Base-by-base conservation (phyloP, 1,140 invertebrate genomes). In the Macrosteles quadrilineatus region DNA sequence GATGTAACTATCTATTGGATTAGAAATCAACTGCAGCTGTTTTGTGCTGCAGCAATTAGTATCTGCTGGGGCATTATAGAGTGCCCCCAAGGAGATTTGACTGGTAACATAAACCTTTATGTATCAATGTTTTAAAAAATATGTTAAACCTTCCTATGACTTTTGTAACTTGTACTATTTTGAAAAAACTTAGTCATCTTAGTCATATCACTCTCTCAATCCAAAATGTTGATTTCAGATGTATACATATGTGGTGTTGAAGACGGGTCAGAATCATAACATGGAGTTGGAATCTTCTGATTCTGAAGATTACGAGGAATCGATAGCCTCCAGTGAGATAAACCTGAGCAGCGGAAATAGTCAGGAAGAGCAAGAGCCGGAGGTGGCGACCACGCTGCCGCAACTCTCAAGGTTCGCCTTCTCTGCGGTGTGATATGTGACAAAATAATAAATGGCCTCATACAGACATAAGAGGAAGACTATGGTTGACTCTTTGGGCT, bases 201-300 rank as follows among this genome's bases (percentile, higher is more conserved):
- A n/a, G n/a, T n/a, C n/a, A n/a, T n/a, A n/a, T n/a, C n/a, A n/a
- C 21, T 23, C 4, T 50, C 21, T 50, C 6, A 50, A 50, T 50
- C 47, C 32, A 36, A 36, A 50, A 50, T 4, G 6, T 19, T 19
- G 17, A 23, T 50, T 50, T 6, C 47, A 50, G 47, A n/a, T 50
- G 47, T 50, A 9, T 23, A 6, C 47, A 4, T 50, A 19, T 50
- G 47, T 50, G 3, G 47, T 50, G 6, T 23, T 50, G 47, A n/a
- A 50, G n/a, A 50, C 4, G 4, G 47, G 47, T n/a, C 47, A 50
- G 47, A 50, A n/a, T n/a, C 47, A 50, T n/a, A 50, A 50, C n/a
- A 50, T n/a, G 47, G 4, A 50, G 21, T 23, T 19, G 47, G 47
- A 50, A 50, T 50, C 47, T 23, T 50, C 47, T n/a, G 47, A 50